phyloP scores from a whole-genome alignment of 2,888 invertebrate genomes.

The Acronicta aceris region DNA sequence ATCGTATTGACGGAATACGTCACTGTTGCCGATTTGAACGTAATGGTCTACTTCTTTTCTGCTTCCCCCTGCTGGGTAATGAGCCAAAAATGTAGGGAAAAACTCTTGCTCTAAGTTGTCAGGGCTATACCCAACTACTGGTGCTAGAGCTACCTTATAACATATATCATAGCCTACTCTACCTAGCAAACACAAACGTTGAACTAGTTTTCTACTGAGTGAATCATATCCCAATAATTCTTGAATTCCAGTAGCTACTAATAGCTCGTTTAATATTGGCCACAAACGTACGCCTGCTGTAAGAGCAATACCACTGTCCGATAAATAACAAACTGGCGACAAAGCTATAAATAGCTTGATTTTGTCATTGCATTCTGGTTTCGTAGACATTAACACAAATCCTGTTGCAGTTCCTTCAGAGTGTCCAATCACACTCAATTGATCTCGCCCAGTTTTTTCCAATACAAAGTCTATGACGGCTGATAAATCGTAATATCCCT shows the following conservation, averaged over 20 bases:
- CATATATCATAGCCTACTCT: slow-evolving; percentile 30
- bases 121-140: slow-evolving; percentile 12
- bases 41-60: slow-evolving; percentile 13
- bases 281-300: not conserved
- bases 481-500: slow-evolving; percentile 25
- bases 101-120: slow-evolving; percentile 10
- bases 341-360: slow-evolving; percentile 25
- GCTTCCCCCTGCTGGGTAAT: slow-evolving; percentile 21
- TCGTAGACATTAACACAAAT: slow-evolving; percentile 27
- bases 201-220: not conserved
- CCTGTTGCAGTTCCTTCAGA: slow-evolving; percentile 29
- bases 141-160: not conserved
- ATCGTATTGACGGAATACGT: slow-evolving; percentile 19
- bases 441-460: slow-evolving; percentile 7
- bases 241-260: not conserved
- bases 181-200: slow-evolving; percentile 30
- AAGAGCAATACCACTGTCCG: slow-evolving; percentile 11
- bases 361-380: slow-evolving; percentile 33
- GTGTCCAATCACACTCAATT: slow-evolving; percentile 27
- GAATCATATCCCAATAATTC: slow-evolving; percentile 36
- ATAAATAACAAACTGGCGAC: slow-evolving; percentile 23
- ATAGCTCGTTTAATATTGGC: slow-evolving; percentile 8
- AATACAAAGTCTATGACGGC: slow-evolving; percentile 35
- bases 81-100: not conserved
- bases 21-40: not conserved